These are phyloP conservation scores for Betta splendens DNA, from an alignment of 2,797 vertebrate genomes.

Conservation along the genomic window DNA sequence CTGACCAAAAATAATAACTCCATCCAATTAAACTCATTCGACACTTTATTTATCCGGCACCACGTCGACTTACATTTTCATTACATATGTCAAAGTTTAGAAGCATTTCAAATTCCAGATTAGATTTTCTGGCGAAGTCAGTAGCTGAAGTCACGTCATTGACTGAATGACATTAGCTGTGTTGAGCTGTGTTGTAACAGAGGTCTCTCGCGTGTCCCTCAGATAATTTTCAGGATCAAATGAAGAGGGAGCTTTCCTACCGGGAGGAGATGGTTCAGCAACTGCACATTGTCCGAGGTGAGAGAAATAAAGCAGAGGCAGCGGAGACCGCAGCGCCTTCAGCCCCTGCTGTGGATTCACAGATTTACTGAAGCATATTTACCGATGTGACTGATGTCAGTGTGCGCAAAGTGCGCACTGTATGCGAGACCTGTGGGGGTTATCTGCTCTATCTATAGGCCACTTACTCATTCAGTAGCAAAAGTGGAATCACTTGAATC, in stretches of 20 bases:
- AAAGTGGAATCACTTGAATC: not conserved
- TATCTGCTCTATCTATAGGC: not conserved
- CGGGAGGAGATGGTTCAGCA: slow-evolving; percentile 98
- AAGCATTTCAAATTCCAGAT: not conserved
- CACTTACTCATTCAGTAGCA: not conserved
- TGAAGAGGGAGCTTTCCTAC: slow-evolving; percentile 98
- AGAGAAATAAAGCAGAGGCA: slow-evolving; percentile 67
- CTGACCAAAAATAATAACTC: not conserved
- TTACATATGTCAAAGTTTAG: not conserved
- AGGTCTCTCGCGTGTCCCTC: slow-evolving; percentile 49
- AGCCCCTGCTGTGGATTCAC: not conserved
- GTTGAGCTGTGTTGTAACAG: not conserved
- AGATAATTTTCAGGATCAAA: slow-evolving; percentile 99
- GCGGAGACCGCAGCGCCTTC: slow-evolving; percentile 3
- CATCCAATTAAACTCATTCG: not conserved
- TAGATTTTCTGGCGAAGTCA: not conserved
- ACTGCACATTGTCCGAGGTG: slow-evolving; percentile 98
- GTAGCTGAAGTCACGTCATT: no score
- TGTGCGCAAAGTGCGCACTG: not conserved
- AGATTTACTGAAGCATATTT: slow-evolving; percentile 2
- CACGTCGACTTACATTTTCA: not conserved
- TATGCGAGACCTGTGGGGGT: not conserved
- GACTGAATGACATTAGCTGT: no score
- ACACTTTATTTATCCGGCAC: not conserved
- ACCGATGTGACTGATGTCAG: slow-evolving; percentile 23